phyloP scores from a whole-genome alignment of 2,797 vertebrate species.

The Tiaroga cobitis region DNA sequence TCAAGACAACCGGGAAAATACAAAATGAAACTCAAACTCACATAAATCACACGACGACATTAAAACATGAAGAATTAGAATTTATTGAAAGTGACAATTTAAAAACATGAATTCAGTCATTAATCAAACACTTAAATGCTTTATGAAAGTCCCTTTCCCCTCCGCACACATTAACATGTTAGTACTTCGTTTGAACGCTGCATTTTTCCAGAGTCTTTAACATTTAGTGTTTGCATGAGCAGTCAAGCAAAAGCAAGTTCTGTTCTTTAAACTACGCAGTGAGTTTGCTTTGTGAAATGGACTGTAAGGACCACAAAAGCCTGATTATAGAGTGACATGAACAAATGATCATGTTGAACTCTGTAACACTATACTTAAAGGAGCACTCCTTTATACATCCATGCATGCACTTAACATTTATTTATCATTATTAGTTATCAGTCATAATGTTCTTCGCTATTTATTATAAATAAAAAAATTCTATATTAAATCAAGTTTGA shows the following conservation, averaged over 20 bases:
- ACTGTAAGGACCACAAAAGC: background rate
- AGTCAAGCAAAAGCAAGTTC: background rate
- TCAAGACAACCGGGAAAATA: background rate
- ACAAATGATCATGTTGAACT: background rate
- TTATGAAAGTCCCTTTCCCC: background rate
- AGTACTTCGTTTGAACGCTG: background rate
- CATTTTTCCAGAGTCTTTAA: conserved; percentile 15
- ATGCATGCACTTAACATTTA: background rate
- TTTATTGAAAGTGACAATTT: conserved; percentile 50
- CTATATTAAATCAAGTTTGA: background rate
- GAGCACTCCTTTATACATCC: background rate
- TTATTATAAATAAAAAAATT: background rate
- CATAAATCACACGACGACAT: conserved; percentile 50
- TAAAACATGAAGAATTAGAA: conserved; percentile 24
- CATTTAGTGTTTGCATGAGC: background rate
- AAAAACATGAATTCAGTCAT: conserved; percentile 35
- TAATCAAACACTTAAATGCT: conserved; percentile 39
- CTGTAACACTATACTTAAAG: background rate
- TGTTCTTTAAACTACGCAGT: background rate
- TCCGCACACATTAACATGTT: conserved; percentile 26
- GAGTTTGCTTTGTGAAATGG: conserved; percentile 8
- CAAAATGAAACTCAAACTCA: conserved; percentile 7
- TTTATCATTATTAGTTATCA: background rate
- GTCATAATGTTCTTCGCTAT: background rate
- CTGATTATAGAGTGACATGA: background rate